Conservation (phyloP, 1,140 invertebrate species). For the Drosophila ercepeae region DNA sequence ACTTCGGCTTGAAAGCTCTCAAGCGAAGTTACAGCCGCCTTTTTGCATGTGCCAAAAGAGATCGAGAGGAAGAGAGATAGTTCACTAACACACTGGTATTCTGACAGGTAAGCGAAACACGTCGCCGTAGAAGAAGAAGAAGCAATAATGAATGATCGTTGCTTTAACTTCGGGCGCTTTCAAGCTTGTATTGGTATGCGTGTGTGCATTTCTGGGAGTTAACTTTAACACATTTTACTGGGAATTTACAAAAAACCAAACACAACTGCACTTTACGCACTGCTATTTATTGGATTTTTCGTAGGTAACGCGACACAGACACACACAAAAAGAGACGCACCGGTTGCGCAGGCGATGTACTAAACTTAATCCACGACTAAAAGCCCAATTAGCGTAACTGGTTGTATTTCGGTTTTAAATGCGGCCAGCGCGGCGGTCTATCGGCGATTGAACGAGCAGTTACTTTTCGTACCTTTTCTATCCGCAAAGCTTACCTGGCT, state of each 20-base stretch:
- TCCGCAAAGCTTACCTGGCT: slow-evolving; percentile 22
- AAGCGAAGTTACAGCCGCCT: slow-evolving; percentile 28
- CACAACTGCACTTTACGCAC: slow-evolving; percentile 7
- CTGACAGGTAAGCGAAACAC: slow-evolving; percentile 68
- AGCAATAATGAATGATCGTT: slow-evolving; percentile 72
- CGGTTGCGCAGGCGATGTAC: slow-evolving; percentile 34
- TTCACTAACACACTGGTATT: slow-evolving; percentile 31
- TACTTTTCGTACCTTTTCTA: slow-evolving; percentile 29
- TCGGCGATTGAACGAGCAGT: slow-evolving; percentile 22
- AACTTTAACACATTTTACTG: slow-evolving; percentile 21
- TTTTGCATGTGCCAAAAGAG: slow-evolving; percentile 42
- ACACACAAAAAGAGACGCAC: slow-evolving; percentile 12
- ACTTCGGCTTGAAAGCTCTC: slow-evolving; percentile 69
- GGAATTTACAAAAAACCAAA: neutral
- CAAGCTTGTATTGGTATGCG: slow-evolving; percentile 19
- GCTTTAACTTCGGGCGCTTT: slow-evolving; percentile 31
- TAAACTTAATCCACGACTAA: slow-evolving; percentile 5
- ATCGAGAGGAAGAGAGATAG: slow-evolving; percentile 10
- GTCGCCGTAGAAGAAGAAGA: slow-evolving; percentile 40
- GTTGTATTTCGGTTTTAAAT: neutral
- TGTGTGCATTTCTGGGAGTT: slow-evolving; percentile 20
- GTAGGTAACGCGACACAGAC: neutral
- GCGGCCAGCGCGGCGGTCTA: slow-evolving; percentile 23
- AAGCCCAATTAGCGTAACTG: slow-evolving; percentile 2
- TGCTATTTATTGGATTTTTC: neutral